Percentiles rank a stretch among this genome's conserved stretches.
Conservation (phyloP, 2,888 invertebrate genomes). For the Xanthia icteritia region DNA sequence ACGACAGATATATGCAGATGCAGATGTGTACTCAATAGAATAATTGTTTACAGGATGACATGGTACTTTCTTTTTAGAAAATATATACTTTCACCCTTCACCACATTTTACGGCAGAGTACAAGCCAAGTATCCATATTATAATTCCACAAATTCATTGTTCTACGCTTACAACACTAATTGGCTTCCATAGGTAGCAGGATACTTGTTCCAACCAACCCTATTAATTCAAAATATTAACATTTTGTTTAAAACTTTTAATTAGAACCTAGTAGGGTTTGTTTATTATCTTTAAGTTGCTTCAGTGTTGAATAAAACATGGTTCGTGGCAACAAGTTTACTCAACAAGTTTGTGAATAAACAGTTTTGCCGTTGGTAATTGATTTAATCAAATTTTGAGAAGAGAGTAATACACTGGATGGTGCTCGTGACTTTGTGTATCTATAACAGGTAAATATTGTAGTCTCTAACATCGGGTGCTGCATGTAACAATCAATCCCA, state of each 20-base stretch:
- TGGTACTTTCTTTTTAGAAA: neutral
- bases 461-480: neutral
- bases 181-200: slow-evolving; percentile 17
- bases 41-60: neutral
- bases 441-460: neutral
- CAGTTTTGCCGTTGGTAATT: slow-evolving; percentile 26
- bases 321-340: slow-evolving; percentile 11
- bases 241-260: slow-evolving; percentile 61
- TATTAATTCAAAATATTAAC: slow-evolving; percentile 50
- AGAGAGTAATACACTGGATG: neutral
- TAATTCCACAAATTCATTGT: slow-evolving; percentile 3
- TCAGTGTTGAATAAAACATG: slow-evolving; percentile 54
- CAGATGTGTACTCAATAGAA: neutral
- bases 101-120: neutral
- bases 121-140: neutral
- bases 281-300: slow-evolving; percentile 36
- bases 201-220: slow-evolving; percentile 18
- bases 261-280: slow-evolving; percentile 46
- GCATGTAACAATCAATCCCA: neutral
- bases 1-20: too few relatives aligned
- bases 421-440: neutral
- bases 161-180: slow-evolving; percentile 38
- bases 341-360: slow-evolving; percentile 36
- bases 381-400: slow-evolving; percentile 30
- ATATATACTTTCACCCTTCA: neutral